Evolutionary conservation across 2,888 invertebrate genomes (phyloP).

Genomic region (Caenorhabditis panamensis): DNA sequence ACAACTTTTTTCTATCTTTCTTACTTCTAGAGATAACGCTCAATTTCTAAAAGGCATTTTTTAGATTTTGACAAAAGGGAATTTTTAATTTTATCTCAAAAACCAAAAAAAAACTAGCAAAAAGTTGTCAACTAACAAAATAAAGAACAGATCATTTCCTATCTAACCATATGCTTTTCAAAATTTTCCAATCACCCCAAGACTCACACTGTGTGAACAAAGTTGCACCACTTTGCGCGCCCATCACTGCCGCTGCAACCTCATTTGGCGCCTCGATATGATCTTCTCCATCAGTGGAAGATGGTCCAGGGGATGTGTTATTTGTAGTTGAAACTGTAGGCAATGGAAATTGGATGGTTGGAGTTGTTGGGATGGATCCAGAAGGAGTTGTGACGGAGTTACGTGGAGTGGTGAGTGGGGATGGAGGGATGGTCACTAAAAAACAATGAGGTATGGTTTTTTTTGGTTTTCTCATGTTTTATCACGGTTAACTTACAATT

Average conservation of each 20-base stretch:
- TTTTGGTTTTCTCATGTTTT: no score
- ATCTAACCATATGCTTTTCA: no score
- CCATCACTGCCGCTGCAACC: background rate
- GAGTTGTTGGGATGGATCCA: background rate
- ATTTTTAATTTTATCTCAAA: no score
- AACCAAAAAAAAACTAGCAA: no score
- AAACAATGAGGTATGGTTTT: background rate
- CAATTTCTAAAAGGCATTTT: no score
- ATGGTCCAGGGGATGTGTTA: constrained; percentile 64
- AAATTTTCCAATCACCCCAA: no score
- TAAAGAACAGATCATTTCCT: no score
- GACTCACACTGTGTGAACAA: constrained; percentile 55
- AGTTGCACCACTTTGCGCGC: constrained; percentile 10
- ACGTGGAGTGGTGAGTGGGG: background rate
- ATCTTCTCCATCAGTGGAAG: constrained; percentile 50
- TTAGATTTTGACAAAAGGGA: no score
- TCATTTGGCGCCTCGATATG: constrained; percentile 15
- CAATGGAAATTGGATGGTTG: background rate
- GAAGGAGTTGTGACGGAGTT: background rate
- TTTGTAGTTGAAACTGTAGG: background rate
- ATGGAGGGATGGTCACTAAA: constrained; percentile 33
- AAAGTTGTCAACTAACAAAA: no score
- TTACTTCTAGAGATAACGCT: no score
- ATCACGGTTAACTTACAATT: constrained; percentile 38
- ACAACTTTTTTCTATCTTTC: no score